phyloP scores from a whole-genome alignment of 1,140 invertebrate species.

The Holcopasites calliopsidis region DNA sequence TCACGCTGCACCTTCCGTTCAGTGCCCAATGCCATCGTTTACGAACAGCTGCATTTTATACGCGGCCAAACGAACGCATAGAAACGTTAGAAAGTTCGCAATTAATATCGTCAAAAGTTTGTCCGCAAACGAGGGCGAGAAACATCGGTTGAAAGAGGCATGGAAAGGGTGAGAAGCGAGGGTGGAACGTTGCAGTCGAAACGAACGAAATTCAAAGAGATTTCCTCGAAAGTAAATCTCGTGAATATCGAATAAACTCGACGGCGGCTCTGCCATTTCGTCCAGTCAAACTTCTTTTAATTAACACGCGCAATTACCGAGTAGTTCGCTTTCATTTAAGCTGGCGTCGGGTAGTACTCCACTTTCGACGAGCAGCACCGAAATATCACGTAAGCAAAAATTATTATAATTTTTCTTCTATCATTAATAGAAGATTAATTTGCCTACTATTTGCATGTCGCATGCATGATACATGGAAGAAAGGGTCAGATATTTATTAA shows the following conservation, averaged over 20 bases:
- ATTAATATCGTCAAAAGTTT: neutral
- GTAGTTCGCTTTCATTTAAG: too few species aligned
- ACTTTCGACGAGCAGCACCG: too few species aligned
- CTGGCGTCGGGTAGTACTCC: too few species aligned
- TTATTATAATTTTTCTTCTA: too few species aligned
- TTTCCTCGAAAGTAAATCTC: neutral
- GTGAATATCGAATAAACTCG: neutral
- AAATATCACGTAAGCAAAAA: too few species aligned
- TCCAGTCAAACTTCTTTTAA: neutral
- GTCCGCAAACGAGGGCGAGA: neutral
- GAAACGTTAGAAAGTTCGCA: neutral
- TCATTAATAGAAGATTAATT: too few species aligned
- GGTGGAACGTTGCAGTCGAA: neutral
- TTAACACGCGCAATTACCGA: conserved; percentile 5
- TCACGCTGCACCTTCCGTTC: too few species aligned
- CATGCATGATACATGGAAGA: too few species aligned
- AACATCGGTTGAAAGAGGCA: neutral
- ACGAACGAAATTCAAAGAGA: neutral
- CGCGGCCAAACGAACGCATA: neutral
- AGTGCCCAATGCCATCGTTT: too few species aligned
- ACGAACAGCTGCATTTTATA: neutral
- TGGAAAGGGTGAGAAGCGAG: neutral
- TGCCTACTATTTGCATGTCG: too few species aligned
- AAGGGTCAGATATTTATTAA: too few species aligned
- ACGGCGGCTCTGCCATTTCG: neutral